Base-by-base conservation (phyloP, 2,888 invertebrate genomes). In the Xestia rhomboidea region DNA sequence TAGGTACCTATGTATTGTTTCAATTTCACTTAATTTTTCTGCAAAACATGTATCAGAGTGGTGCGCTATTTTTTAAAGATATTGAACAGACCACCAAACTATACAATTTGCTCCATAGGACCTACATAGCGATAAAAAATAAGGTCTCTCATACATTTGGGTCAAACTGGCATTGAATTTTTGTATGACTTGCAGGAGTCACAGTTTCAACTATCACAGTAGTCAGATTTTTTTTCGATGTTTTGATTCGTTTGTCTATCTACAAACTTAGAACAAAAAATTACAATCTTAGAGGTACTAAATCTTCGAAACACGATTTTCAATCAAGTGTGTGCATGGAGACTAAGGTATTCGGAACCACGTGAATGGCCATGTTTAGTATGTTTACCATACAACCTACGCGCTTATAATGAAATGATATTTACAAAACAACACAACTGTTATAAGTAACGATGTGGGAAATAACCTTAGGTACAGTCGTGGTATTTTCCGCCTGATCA, bases 341-440 rank as follows among this genome's bases (percentile, higher is more conserved):
- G 2, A 67, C 41, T 34, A 44, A 34, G 18, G 21, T 49, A 10
- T 51, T 38, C 24, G 8, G 15, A 41, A 57, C n/a, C 27, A 73
- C 21, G 7, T 46, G 21, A 64, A 46, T 54, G 21, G 15, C 24
- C 27, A 30, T 68, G 63, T 76, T 81, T 51, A 68, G 21, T 24
- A 30, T 68, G 63, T 76, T 81, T 51, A 68, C 57, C 44, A 41
- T 60, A 46, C n/a, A n/a, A n/a, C 51, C 4, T 30, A 27, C 18
- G 30, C 21, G 34, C 46, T 81, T 67, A 70, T 71, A 66, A 76
- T 60, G 68, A 64, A 82, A 18, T 49, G n/a, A 60, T 82, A 68
- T 82, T 81, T 82, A 69, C 77, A 82, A 82, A 82, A 81, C 77
- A 81, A 4, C 62, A 41, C 49, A 74, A 54, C 8, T 62, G 30